Percentiles rank a stretch among this genome's conserved stretches.
Conservation (phyloP, 2,797 vertebrate species). For the Dermochelys coriacea region DNA sequence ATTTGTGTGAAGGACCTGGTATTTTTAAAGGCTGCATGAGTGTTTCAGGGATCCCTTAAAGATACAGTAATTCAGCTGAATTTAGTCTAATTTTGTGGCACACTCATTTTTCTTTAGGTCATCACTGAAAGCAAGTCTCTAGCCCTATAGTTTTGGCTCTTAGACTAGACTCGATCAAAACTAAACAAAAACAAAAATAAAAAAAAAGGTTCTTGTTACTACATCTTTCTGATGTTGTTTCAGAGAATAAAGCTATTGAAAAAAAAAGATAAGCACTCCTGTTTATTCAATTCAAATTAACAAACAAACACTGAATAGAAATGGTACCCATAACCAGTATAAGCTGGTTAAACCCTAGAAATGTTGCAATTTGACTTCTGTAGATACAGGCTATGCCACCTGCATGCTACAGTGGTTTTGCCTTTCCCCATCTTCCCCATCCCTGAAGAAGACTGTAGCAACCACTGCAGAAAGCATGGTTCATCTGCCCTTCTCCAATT, state of each 20-base stretch:
- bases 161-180: neutral
- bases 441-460: fast-evolving
- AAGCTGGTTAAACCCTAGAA: neutral
- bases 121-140: neutral
- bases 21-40: neutral
- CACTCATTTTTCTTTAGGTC: neutral
- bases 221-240: neutral
- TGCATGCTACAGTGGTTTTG: neutral
- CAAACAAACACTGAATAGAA: neutral
- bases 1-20: neutral
- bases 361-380: neutral
- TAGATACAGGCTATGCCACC: neutral
- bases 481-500: fast-evolving
- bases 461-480: neutral
- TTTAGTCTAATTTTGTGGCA: neutral
- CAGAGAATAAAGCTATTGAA: neutral
- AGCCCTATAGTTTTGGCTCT: neutral
- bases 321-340: neutral
- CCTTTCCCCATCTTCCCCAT: too few species aligned
- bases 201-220: neutral
- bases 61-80: neutral
- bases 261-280: neutral
- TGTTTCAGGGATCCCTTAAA: neutral
- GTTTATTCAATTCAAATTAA: neutral
- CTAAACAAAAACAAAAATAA: neutral